Percentiles rank a stretch among this genome's conserved stretches.
phyloP scores from a whole-genome alignment of 2,888 invertebrate species.

The Gymnosoma rotundatum region DNA sequence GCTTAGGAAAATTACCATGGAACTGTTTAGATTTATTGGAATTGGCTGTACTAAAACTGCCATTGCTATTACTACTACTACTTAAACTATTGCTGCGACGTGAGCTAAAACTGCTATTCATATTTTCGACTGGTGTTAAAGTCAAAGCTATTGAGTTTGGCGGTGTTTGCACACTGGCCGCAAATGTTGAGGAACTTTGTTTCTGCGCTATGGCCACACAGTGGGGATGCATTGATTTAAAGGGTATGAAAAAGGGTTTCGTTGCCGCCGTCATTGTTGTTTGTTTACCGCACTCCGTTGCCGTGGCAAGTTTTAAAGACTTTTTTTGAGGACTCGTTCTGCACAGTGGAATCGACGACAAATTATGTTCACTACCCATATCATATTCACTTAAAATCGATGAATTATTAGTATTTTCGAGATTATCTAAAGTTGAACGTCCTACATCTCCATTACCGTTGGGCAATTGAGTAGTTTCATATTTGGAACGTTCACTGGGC shows the following conservation, averaged over 20 bases:
- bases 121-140: slow-evolving; percentile 71
- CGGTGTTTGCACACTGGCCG: slow-evolving; percentile 72
- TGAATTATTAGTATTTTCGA: slow-evolving; percentile 60
- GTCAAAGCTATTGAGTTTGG: slow-evolving; percentile 75
- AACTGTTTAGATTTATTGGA: slow-evolving; percentile 76
- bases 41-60: slow-evolving; percentile 75
- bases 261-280: slow-evolving; percentile 52
- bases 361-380: slow-evolving; percentile 75
- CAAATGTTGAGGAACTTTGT: slow-evolving; percentile 78
- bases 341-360: slow-evolving; percentile 78
- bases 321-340: slow-evolving; percentile 72
- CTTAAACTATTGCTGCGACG: slow-evolving; percentile 78
- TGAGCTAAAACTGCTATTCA: slow-evolving; percentile 67
- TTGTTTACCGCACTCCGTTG: slow-evolving; percentile 71
- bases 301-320: slow-evolving; percentile 62
- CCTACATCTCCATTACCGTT: slow-evolving; percentile 75
- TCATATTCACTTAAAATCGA: slow-evolving; percentile 61
- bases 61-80: slow-evolving; percentile 73
- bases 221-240: slow-evolving; percentile 75
- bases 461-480: slow-evolving; percentile 77
- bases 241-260: slow-evolving; percentile 78
- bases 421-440: slow-evolving; percentile 38
- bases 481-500: slow-evolving; percentile 76
- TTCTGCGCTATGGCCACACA: slow-evolving; percentile 76
- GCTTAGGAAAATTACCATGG: slow-evolving; percentile 78